Percentiles rank a stretch among this genome's conserved stretches.
Evolutionary conservation across 2,113 vertebrate species (phyloP).

Genomic region (Archocentrus centrarchus): DNA sequence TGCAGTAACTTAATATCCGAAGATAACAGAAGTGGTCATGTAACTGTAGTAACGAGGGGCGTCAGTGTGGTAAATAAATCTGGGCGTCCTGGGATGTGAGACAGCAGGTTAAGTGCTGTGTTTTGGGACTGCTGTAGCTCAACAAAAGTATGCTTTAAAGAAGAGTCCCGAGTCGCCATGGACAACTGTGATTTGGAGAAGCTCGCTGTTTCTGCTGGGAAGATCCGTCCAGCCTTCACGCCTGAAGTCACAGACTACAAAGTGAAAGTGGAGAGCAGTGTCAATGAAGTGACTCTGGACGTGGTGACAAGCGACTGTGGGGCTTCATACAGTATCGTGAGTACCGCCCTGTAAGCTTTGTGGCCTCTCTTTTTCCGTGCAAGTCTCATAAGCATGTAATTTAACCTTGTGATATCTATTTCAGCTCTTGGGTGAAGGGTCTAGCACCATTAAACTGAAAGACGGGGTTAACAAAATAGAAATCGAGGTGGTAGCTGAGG

Average conservation of each 20-base stretch:
- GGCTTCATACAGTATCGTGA: conserved; percentile 71
- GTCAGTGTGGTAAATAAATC: background rate
- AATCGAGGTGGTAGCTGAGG: conserved; percentile 77
- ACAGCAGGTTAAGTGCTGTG: background rate
- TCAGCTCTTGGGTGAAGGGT: conserved; percentile 63
- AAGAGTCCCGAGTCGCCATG: conserved; percentile 63
- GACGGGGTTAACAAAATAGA: conserved; percentile 68
- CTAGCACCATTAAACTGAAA: conserved; percentile 61
- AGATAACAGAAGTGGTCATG: background rate
- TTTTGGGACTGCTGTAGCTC: background rate
- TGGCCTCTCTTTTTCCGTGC: background rate
- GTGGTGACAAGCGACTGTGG: conserved; percentile 64
- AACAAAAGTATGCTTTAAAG: background rate
- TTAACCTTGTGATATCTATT: background rate
- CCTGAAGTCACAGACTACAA: conserved; percentile 61
- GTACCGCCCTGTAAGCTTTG: conserved; percentile 8
- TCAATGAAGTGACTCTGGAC: conserved; percentile 51
- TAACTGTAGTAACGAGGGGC: conserved; percentile 45
- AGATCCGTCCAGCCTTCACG: conserved; percentile 64
- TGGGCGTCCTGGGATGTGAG: background rate
- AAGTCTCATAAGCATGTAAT: background rate
- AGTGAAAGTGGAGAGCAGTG: conserved; percentile 61
- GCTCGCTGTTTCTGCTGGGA: conserved; percentile 50
- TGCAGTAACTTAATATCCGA: background rate
- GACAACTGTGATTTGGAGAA: conserved; percentile 80